Evolutionary conservation across 2,888 invertebrate species (phyloP).

Genomic region (Lochmaea capreae): DNA sequence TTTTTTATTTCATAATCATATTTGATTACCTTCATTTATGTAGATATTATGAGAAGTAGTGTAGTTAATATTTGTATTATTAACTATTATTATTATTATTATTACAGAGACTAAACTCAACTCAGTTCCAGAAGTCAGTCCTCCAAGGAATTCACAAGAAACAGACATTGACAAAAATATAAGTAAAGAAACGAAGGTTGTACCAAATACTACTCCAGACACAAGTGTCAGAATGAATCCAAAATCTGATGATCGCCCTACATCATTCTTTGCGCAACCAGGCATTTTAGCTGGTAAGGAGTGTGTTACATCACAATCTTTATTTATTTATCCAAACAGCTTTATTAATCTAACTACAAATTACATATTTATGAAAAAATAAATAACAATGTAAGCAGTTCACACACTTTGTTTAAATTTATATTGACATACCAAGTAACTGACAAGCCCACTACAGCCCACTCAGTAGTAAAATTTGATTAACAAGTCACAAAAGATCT

Average conservation of each 20-base stretch:
- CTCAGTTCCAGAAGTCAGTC: slow-evolving; percentile 29
- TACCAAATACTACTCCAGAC: slow-evolving; percentile 50
- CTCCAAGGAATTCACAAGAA: slow-evolving; percentile 37
- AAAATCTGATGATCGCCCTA: slow-evolving; percentile 84
- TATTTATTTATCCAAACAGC: background rate
- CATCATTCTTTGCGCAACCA: slow-evolving; percentile 95
- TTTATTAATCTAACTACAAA: background rate
- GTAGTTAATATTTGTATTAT: background rate
- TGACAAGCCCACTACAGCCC: background rate
- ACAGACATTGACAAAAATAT: slow-evolving; percentile 37
- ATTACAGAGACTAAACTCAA: slow-evolving; percentile 19
- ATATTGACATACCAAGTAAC: background rate
- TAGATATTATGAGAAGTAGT: background rate
- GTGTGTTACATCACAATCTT: background rate
- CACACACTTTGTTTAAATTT: background rate
- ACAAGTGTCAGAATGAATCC: slow-evolving; percentile 78
- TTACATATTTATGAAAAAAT: background rate
- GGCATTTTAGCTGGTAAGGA: slow-evolving; percentile 88
- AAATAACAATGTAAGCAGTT: background rate
- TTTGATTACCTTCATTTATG: no score
- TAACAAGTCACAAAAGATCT: no score
- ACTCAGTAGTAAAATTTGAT: background rate
- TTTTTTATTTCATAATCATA: no score
- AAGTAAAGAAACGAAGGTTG: slow-evolving; percentile 32
- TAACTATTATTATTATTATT: slow-evolving; percentile 9